These are phyloP conservation scores for Sternotherus odoratus DNA, from an alignment of 2,797 vertebrate species.

Conservation along the genomic window DNA sequence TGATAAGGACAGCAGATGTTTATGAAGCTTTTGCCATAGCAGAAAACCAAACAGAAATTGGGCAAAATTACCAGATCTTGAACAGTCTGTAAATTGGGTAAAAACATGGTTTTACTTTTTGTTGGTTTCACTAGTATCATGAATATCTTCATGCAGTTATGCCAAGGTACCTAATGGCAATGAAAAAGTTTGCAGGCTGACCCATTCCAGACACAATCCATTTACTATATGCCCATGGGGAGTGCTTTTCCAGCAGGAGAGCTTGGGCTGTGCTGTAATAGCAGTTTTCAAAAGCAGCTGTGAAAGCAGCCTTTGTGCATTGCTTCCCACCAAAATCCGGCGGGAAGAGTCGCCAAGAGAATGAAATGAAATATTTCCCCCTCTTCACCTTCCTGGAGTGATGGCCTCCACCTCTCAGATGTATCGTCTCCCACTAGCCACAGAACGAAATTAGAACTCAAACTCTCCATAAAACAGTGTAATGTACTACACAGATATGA, in stretches of 20 bases:
- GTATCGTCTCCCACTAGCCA: neutral
- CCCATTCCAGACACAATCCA: neutral
- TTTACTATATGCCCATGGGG: neutral
- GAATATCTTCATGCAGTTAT: neutral
- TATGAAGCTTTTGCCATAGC: neutral
- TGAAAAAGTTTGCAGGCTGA: neutral
- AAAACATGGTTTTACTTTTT: neutral
- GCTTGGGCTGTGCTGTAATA: neutral
- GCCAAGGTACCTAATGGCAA: neutral
- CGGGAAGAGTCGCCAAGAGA: neutral
- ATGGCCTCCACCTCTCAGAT: neutral
- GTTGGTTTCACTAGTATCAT: neutral
- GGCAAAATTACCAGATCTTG: neutral
- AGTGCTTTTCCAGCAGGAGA: neutral
- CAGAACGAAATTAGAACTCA: conserved; percentile 20
- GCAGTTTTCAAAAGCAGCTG: neutral
- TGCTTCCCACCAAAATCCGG: neutral
- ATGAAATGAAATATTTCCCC: neutral
- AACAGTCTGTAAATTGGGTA: neutral
- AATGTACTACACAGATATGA: neutral
- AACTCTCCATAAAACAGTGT: neutral
- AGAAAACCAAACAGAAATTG: neutral
- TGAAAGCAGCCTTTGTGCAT: neutral
- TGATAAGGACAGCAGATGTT: neutral
- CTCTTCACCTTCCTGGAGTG: neutral